Percentiles rank a stretch among this genome's conserved stretches.
Conservation (phyloP, 1,140 invertebrate species). For the Drosophila obscura region DNA sequence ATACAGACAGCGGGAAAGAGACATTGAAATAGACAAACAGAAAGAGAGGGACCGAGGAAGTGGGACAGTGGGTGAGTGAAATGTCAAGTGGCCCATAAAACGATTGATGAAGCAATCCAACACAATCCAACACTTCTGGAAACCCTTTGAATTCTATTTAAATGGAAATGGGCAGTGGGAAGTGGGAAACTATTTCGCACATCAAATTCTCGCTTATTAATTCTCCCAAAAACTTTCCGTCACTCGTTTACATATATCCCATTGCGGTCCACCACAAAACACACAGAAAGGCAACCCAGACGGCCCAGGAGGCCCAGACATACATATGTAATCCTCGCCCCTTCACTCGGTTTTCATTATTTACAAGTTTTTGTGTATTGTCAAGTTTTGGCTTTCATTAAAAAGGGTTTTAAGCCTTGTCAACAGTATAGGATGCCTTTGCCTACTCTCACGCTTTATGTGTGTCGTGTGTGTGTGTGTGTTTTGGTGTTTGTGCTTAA, state of each 20-base stretch:
- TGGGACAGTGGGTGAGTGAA: conserved; percentile 15
- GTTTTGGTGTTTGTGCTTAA: conserved; percentile 54
- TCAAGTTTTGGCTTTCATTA: conserved; percentile 72
- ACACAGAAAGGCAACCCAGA: conserved; percentile 19
- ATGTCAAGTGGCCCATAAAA: conserved; percentile 47
- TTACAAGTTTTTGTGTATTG: conserved; percentile 79
- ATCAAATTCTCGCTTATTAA: conserved; percentile 70
- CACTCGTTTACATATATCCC: conserved; percentile 41
- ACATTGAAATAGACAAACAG: conserved; percentile 3
- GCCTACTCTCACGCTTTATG: conserved; percentile 21
- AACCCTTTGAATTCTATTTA: background rate
- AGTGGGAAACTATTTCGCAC: conserved; percentile 7
- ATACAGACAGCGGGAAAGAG: conserved; percentile 17
- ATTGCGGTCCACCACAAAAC: conserved; percentile 57
- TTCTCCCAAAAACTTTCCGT: conserved; percentile 51
- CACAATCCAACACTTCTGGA: conserved; percentile 20
- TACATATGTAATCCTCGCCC: conserved; percentile 26
- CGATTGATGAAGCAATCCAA: conserved; percentile 46
- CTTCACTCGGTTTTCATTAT: conserved; percentile 65
- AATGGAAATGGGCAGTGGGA: background rate
- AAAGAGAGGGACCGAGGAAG: too few species aligned
- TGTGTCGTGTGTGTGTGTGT: conserved; percentile 31
- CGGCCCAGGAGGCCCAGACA: conserved; percentile 2
- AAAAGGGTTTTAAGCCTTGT: conserved; percentile 73
- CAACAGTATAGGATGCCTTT: conserved; percentile 38